These are phyloP conservation scores for Apis cerana DNA, from an alignment of 1,140 invertebrate species.

Conservation along the genomic window DNA sequence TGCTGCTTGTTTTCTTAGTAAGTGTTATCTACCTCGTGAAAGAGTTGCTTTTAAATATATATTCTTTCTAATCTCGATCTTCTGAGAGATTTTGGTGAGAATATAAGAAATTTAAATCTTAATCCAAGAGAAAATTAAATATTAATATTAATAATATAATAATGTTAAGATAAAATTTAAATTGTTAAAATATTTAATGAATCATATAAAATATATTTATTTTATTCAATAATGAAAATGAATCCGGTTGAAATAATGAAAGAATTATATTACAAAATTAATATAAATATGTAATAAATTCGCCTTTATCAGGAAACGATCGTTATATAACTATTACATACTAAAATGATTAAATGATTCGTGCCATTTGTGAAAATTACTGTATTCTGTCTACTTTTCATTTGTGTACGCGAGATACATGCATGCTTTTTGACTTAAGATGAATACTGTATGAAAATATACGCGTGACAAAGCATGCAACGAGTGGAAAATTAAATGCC, in stretches of 20 bases:
- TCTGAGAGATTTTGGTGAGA: neutral
- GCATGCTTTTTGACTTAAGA: neutral
- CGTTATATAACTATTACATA: neutral
- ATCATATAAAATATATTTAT: too few species aligned
- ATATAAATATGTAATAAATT: neutral
- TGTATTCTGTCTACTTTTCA: neutral
- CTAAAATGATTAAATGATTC: neutral
- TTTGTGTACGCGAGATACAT: neutral
- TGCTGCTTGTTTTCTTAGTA: constrained; percentile 2
- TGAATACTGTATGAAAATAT: neutral
- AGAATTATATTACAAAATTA: too few species aligned
- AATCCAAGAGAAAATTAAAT: too few species aligned
- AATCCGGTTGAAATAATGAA: too few species aligned
- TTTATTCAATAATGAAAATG: too few species aligned
- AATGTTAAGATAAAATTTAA: too few species aligned
- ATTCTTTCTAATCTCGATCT: neutral
- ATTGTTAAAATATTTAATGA: too few species aligned
- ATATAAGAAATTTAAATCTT: too few species aligned
- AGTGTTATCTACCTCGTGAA: neutral
- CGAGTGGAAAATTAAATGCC: constrained; percentile 24
- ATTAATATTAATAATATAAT: too few species aligned
- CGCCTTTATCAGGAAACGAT: neutral
- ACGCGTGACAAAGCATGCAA: neutral
- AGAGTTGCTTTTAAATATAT: neutral
- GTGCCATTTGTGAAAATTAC: neutral